These are phyloP conservation scores for Tachysurus fulvidraco DNA, from an alignment of 2,113 vertebrate species.

Conservation along the genomic window DNA sequence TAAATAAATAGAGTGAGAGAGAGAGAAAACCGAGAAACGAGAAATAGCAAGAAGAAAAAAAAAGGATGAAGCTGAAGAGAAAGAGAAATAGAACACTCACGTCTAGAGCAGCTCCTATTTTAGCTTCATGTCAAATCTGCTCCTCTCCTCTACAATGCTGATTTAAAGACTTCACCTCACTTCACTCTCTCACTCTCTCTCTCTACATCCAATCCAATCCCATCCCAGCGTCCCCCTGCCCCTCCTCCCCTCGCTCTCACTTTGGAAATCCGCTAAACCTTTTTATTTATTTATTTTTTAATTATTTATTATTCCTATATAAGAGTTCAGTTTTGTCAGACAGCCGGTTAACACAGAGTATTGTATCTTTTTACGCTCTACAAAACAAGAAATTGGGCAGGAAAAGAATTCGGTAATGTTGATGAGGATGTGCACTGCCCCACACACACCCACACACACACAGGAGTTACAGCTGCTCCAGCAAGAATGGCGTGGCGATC, in stretches of 20 bases:
- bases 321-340: conserved; percentile 6
- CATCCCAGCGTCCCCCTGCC: not conserved
- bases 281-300: not conserved
- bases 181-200: not conserved
- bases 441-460: conserved; percentile 31
- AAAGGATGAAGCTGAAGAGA: not conserved
- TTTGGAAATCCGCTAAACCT: conserved; percentile 17
- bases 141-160: conserved; percentile 17
- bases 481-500: not conserved
- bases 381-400: not conserved
- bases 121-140: conserved; percentile 3
- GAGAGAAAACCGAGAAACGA: not conserved
- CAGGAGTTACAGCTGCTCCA: conserved; percentile 20
- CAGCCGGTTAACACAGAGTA: not conserved
- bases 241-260: conserved; percentile 7
- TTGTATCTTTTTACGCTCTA: no score
- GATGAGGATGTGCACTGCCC: conserved; percentile 28
- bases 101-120: not conserved
- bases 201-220: conserved; percentile 7
- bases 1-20: no score
- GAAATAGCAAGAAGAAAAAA: not conserved
- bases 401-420: conserved; percentile 19
- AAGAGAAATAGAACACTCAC: not conserved
- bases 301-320: conserved; percentile 18
- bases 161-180: conserved; percentile 21